These are phyloP conservation scores for Metaphire vulgaris DNA, from an alignment of 1,140 invertebrate species.

Conservation along the genomic window DNA sequence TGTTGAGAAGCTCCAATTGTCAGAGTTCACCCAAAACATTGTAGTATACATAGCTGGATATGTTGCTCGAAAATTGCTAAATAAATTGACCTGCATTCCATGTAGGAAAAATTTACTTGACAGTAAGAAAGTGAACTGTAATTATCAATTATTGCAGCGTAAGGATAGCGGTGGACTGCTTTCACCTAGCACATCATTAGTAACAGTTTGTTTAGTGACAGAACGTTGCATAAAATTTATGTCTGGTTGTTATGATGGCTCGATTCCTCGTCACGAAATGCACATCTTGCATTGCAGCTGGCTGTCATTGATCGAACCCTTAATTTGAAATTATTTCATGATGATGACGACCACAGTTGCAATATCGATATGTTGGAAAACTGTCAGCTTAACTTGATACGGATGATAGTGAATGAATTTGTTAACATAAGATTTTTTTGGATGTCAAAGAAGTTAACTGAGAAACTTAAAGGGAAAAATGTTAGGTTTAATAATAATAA, in stretches of 20 bases:
- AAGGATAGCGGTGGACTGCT: not conserved
- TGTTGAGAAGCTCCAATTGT: not conserved
- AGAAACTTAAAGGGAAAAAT: not conserved
- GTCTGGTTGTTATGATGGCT: not conserved
- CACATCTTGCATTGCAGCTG: not conserved
- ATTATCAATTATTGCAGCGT: not conserved
- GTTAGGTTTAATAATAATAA: not conserved
- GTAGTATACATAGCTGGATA: not conserved
- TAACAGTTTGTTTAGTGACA: not conserved
- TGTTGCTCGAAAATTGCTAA: not conserved
- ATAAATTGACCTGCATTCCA: not conserved
- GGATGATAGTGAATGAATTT: not conserved
- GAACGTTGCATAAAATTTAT: not conserved
- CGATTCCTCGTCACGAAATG: not conserved
- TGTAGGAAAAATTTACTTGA: not conserved
- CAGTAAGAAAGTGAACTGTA: not conserved
- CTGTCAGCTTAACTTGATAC: not conserved
- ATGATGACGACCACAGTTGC: not conserved
- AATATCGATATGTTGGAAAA: not conserved
- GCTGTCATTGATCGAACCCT: not conserved
- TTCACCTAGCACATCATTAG: not conserved
- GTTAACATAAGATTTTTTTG: not conserved
- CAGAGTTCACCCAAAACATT: not conserved
- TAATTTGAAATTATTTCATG: not conserved
- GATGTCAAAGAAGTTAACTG: not conserved